phyloP scores from a whole-genome alignment of 2,888 invertebrate genomes.

The Nudaria mundana region DNA sequence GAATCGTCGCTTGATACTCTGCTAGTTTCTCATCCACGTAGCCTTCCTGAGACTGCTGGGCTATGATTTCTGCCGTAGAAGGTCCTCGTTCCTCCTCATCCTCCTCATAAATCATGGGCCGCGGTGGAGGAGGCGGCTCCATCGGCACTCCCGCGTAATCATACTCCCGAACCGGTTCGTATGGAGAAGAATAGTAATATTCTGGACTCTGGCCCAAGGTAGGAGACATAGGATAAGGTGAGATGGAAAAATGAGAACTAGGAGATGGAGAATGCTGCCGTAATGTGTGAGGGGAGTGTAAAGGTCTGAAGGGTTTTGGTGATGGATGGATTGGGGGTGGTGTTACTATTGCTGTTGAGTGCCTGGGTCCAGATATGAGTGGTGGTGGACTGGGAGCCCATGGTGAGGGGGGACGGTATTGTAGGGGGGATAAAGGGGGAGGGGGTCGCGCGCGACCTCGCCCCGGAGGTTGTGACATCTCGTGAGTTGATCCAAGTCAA shows the following conservation, averaged over 20 bases:
- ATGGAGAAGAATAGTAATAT: conserved; percentile 81
- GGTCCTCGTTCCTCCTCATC: conserved; percentile 88
- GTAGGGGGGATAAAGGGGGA: conserved; percentile 80
- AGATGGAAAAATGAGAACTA: conserved; percentile 75
- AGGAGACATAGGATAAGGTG: conserved; percentile 79
- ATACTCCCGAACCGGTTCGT: conserved; percentile 82
- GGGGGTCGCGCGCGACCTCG: conserved; percentile 71
- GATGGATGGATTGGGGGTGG: conserved; percentile 81
- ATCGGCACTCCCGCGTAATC: conserved; percentile 89
- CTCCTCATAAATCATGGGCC: conserved; percentile 83
- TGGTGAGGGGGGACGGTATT: conserved; percentile 88
- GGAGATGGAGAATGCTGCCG: conserved; percentile 73
- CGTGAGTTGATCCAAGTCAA: conserved; percentile 77
- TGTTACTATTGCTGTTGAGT: conserved; percentile 78
- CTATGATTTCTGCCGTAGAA: conserved; percentile 95
- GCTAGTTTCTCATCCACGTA: conserved; percentile 96
- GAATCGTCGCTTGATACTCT: conserved; percentile 95
- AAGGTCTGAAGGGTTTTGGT: conserved; percentile 73
- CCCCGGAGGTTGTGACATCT: conserved; percentile 75
- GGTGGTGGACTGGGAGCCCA: conserved; percentile 89
- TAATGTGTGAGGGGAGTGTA: conserved; percentile 69
- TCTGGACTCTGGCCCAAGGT: conserved; percentile 82
- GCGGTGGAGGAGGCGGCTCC: conserved; percentile 88
- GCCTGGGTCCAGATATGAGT: conserved; percentile 83
- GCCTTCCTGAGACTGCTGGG: conserved; percentile 96